These are phyloP conservation scores for Eciton burchellii DNA, from an alignment of 1,140 invertebrate species.

Conservation along the genomic window DNA sequence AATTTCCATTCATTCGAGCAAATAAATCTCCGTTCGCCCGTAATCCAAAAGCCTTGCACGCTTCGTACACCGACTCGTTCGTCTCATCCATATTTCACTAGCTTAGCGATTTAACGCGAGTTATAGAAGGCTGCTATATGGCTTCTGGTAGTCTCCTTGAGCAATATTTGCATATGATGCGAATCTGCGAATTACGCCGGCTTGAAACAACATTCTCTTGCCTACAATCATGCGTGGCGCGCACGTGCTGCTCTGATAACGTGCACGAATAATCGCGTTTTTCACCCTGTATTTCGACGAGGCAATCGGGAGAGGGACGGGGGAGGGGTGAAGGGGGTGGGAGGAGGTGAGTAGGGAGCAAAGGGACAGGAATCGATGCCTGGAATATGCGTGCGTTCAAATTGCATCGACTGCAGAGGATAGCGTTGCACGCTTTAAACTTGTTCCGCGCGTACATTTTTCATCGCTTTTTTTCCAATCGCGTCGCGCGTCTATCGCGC, in stretches of 20 bases:
- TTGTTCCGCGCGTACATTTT: conserved; percentile 59
- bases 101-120: background rate
- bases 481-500: conserved; percentile 42
- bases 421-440: conserved; percentile 56
- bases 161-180: background rate
- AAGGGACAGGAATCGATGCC: conserved; percentile 28
- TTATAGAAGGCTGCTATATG: background rate
- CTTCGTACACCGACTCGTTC: background rate
- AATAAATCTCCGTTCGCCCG: background rate
- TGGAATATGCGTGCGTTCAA: conserved; percentile 55
- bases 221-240: conserved; percentile 33
- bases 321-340: no score
- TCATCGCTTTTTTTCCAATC: conserved; percentile 58
- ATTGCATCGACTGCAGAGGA: conserved; percentile 58
- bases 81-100: background rate
- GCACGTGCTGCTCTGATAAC: conserved; percentile 51
- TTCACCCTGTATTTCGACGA: conserved; percentile 57
- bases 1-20: no score
- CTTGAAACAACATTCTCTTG: conserved; percentile 48
- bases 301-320: conserved; percentile 48
- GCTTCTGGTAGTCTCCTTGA: background rate
- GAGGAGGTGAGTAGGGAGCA: no score
- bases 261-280: conserved; percentile 56
- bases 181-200: conserved; percentile 21
- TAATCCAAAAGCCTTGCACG: background rate